Percentiles rank a stretch among this genome's conserved stretches.
Conservation (phyloP, 2,113 vertebrate genomes). For the Pelecanoides urinatrix region DNA sequence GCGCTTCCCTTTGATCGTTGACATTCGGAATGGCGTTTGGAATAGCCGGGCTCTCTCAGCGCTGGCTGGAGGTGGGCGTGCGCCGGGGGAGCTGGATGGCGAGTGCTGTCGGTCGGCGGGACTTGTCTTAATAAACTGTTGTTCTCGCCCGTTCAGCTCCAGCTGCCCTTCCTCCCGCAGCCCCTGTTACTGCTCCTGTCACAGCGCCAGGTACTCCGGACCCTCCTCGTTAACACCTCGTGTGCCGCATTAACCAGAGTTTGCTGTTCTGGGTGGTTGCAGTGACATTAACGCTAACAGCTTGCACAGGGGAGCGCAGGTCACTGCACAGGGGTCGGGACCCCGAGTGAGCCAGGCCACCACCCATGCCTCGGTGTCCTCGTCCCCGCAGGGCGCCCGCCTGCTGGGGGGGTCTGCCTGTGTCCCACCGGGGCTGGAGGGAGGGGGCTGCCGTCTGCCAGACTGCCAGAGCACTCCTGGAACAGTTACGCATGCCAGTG, state of each 20-base stretch:
- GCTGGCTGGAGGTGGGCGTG: fast-evolving
- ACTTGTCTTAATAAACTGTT: neutral
- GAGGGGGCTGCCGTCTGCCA: neutral
- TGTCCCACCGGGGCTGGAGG: neutral
- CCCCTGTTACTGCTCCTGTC: neutral
- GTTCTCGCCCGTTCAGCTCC: constrained; percentile 22
- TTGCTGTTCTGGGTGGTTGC: neutral
- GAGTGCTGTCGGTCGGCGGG: fast-evolving
- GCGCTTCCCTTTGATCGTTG: neutral
- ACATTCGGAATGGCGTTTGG: fast-evolving
- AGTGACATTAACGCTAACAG: constrained; percentile 5
- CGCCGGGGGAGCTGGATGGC: neutral
- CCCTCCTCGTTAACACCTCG: neutral
- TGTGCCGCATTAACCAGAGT: neutral
- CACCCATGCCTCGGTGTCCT: neutral
- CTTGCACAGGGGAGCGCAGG: neutral
- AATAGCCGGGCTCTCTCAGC: fast-evolving
- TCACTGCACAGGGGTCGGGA: neutral
- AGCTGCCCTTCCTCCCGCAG: neutral
- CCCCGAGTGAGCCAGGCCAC: neutral
- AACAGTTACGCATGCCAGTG: fast-evolving
- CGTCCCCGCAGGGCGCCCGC: neutral
- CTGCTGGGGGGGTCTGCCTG: neutral
- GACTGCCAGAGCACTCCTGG: neutral
- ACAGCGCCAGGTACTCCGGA: constrained; percentile 32